A percentile compares a stretch with the other conserved stretches of the same genome.
Evolutionary conservation across 2,888 invertebrate genomes (phyloP).

Genomic region (Druceiella hillmani): DNA sequence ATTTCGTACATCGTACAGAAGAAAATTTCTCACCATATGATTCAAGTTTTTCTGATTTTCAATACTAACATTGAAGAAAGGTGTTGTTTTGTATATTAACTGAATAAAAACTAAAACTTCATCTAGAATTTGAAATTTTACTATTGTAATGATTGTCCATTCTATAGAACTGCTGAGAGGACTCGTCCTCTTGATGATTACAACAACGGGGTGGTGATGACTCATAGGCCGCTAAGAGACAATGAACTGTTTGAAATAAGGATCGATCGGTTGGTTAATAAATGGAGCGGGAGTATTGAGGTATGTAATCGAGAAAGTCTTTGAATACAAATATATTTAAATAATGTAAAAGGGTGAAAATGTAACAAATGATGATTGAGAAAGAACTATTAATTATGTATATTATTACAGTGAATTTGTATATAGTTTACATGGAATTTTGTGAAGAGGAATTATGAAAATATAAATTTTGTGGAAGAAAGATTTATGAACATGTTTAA

Average conservation of each 20-base stretch:
- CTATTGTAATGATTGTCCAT: neutral
- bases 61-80: too few species aligned
- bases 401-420: neutral
- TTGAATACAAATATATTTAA: too few species aligned
- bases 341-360: too few species aligned
- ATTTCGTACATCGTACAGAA: too few species aligned
- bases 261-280: conserved; percentile 87
- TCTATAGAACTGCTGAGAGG: conserved; percentile 72
- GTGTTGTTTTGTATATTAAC: too few species aligned
- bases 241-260: conserved; percentile 93
- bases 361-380: too few species aligned
- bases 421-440: neutral
- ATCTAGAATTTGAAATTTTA: neutral
- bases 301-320: conserved; percentile 34
- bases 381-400: too few species aligned
- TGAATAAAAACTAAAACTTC: neutral
- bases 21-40: too few species aligned
- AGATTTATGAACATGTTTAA: too few species aligned
- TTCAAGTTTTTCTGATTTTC: too few species aligned
- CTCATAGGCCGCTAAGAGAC: conserved; percentile 78
- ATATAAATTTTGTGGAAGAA: too few species aligned
- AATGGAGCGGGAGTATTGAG: conserved; percentile 94
- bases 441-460: too few species aligned
- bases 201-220: conserved; percentile 95
- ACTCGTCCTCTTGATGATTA: conserved; percentile 88